Conservation (phyloP, 2,888 invertebrate species). For the Sclerodermus sp. region DNA sequence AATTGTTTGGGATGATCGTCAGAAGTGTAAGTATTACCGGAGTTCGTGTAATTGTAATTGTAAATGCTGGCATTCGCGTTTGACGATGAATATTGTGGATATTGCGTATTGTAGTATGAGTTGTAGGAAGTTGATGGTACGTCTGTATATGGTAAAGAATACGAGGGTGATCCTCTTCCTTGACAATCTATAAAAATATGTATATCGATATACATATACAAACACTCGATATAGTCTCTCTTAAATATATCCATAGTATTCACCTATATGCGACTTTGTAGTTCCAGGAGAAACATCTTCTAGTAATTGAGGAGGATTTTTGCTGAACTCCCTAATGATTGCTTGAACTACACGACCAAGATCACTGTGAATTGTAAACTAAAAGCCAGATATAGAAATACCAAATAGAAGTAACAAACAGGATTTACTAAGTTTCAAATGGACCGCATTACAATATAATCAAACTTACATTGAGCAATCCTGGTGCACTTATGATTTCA, state of each 20-base stretch:
- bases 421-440: neutral
- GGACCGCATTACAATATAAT: neutral
- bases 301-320: constrained; percentile 62
- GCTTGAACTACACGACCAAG: constrained; percentile 80
- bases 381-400: constrained; percentile 6
- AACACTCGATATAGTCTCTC: neutral
- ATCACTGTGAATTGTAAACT: constrained; percentile 78
- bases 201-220: neutral
- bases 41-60: constrained; percentile 50
- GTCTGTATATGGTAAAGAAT: constrained; percentile 43
- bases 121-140: constrained; percentile 46
- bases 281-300: constrained; percentile 46
- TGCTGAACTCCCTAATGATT: constrained; percentile 76
- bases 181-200: constrained; percentile 42
- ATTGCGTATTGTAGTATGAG: constrained; percentile 46
- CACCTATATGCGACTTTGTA: constrained; percentile 45
- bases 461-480: constrained; percentile 68
- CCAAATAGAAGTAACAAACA: neutral
- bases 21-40: constrained; percentile 31
- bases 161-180: constrained; percentile 49
- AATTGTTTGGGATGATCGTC: constrained; percentile 31
- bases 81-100: constrained; percentile 46
- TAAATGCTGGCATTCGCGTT: constrained; percentile 43
- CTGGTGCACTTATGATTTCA: constrained; percentile 74
- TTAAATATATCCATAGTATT: too few species aligned